Evolutionary conservation across 2,888 invertebrate species (phyloP), one percentile per base, ranked within the genome.

Genomic region (Archips xylosteana): DNA sequence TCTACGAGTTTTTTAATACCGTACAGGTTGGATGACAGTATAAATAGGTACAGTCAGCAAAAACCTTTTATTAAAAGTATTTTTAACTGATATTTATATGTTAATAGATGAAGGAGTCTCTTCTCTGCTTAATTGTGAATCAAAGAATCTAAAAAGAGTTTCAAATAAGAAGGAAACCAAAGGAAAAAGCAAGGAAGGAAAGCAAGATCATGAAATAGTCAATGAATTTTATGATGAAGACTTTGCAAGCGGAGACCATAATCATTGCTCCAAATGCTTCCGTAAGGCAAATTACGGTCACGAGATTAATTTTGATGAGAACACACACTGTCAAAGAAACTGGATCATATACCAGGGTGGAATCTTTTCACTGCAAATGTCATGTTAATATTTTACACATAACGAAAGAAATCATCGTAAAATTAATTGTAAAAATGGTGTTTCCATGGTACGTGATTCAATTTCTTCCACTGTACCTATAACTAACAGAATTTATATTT

Each of bases 221-320:
- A 12, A 47, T 13, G 12, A 32, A 2, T 23, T 49, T 32, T 54
- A 62, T 49, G 49, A 49, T 49, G 49, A 62, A n/a, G 49, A 51
- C 5, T 62, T 70, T 9, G 70, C 72, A 45, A 51, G 75, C 59
- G 54, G 71, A 12, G 75, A 77, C 54, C 70, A 74, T 34, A 54
- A 64, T n/a, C 69, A 73, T 42, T 57, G 70, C 23, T 39, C 3
- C 51, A 75, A 72, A 70, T 67, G 60, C 45, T 15, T 57, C 39
- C 69, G 76, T 76, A 70, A 71, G 75, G 2, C 15, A 45, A 1
- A 42, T n/a, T 49, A n/a, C 49, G 49, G 49, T 49, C 49, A 49
- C 4, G n/a, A 49, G n/a, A n/a, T 49, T 49, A 49, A n/a, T n/a
- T 49, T 1, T n/a, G 49, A n/a, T 49, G 1, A 1, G 5, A 12